Base-by-base conservation (phyloP, 2,113 vertebrate genomes). In the Oreochromis aureus region DNA sequence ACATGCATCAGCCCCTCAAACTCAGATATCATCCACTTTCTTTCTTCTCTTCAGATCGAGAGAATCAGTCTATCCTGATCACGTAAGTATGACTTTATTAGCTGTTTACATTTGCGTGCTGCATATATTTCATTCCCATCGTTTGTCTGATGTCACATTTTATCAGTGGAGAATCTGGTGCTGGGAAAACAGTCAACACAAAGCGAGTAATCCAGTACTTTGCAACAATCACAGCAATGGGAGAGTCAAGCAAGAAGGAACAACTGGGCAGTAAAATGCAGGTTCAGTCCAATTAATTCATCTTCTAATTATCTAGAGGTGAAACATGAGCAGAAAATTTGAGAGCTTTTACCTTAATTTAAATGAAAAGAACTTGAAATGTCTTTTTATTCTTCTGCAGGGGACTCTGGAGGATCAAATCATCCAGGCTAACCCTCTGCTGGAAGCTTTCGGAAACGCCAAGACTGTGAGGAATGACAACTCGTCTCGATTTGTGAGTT, bases 111-210 rank as follows among this genome's bases (percentile, higher is more conserved):
- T 30, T 8, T 2, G 34, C 7, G 0, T 89, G 13, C 3, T 39
- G 53, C n/a, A 4, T 59, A 10, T 2, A 34, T n/a, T 24, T 44
- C 11, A 53, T 58, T 54, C 18, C 46, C 11, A 8, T 36, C 5
- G 1, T 10, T 83, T 16, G 59, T 24, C 3, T 56, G 4, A 22
- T 86, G 44, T 32, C 8, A 53, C 24, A 36, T 4, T 16, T 24
- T 19, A 6, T 78, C 87, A 97, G 96, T 0, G 96, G 96, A 95
- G 97, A 97, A 96, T 96, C 94, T 2, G 96, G 94, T 81, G 94
- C 95, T 11, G 98, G 97, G 66, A 98, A 98, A 95, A 98, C 97
- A 86, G 98, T 98, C 91, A 98, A 98, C 90, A 98, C 97, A 0
- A 98, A 98, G 76, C 94, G 97, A 84, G 97, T 98, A 95, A 98